Evolutionary conservation across 1,140 invertebrate species (phyloP).

Genomic region (Drosophila sechellia): DNA sequence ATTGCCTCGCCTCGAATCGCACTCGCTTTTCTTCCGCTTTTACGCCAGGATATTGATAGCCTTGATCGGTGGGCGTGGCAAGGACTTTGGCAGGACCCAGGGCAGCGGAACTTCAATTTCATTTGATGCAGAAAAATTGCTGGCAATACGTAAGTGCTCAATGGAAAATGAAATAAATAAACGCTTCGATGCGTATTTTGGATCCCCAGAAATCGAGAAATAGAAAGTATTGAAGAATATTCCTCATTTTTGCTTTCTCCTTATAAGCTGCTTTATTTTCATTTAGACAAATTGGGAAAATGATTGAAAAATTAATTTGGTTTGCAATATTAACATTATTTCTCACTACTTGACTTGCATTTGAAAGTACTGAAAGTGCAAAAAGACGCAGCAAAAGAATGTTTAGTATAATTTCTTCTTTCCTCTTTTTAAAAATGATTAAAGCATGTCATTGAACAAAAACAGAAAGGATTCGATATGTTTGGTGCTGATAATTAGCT

Average conservation of each 20-base stretch:
- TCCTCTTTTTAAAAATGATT: background rate
- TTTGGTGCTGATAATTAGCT: conserved; percentile 15
- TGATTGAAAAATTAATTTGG: conserved; percentile 33
- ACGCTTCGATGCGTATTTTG: conserved; percentile 66
- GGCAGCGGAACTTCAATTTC: conserved; percentile 73
- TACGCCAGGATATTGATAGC: conserved; percentile 70
- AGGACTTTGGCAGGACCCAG: conserved; percentile 11
- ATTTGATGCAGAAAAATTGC: conserved; percentile 82
- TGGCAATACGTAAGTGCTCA: conserved; percentile 76
- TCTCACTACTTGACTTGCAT: background rate
- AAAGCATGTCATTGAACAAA: background rate
- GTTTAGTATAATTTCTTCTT: too few relatives aligned
- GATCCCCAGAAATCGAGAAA: conserved; percentile 20
- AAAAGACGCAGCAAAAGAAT: background rate
- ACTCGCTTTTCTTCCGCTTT: conserved; percentile 28
- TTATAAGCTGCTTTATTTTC: conserved; percentile 25
- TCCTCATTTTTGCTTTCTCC: conserved; percentile 18
- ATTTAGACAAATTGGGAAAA: conserved; percentile 21
- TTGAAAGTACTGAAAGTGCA: background rate
- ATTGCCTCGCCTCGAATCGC: conserved; percentile 60
- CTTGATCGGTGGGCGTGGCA: conserved; percentile 17
- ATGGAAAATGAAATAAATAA: conserved; percentile 82
- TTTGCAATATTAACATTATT: conserved; percentile 18
- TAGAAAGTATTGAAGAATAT: conserved; percentile 14
- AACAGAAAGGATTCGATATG: background rate